phyloP scores from a whole-genome alignment of 23 tunicate genomes.

The Botrylloides violaceus region DNA sequence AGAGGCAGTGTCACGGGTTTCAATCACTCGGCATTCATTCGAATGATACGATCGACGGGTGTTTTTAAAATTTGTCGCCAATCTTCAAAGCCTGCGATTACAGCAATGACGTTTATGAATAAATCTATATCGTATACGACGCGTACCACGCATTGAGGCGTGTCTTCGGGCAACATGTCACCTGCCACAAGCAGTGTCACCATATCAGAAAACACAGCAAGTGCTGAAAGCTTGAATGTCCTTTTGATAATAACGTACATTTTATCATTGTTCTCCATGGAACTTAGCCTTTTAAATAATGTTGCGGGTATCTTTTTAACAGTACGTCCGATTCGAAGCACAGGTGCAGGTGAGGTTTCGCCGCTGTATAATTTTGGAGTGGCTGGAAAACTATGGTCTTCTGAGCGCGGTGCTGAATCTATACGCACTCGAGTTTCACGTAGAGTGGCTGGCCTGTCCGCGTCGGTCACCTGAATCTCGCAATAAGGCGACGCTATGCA shows the following conservation, averaged over 20 bases:
- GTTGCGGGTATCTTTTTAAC: neutral
- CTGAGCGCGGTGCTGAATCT: neutral
- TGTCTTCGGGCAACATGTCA: neutral
- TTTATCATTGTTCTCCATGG: neutral
- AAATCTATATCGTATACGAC: constrained; percentile 10
- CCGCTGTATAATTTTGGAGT: neutral
- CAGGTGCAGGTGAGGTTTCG: neutral
- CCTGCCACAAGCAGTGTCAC: constrained; percentile 3
- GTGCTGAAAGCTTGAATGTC: neutral
- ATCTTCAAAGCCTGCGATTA: neutral
- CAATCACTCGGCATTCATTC: neutral
- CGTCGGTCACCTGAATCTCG: too few relatives aligned
- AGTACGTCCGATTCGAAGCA: neutral
- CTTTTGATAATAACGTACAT: constrained; percentile 3
- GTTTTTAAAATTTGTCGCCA: neutral
- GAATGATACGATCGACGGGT: neutral
- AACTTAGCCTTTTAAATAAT: neutral
- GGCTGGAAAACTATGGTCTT: neutral
- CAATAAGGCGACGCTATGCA: too few relatives aligned
- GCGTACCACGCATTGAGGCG: neutral
- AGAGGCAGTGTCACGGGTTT: too few relatives aligned
- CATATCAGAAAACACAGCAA: constrained; percentile 3
- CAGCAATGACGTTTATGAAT: constrained; percentile 17
- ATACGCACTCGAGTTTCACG: neutral
- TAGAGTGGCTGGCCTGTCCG: neutral